Percentiles rank a stretch among this genome's conserved stretches.
These are phyloP conservation scores for Rhaphigaster nebulosa DNA, from an alignment of 2,888 invertebrate genomes.

Conservation along the genomic window DNA sequence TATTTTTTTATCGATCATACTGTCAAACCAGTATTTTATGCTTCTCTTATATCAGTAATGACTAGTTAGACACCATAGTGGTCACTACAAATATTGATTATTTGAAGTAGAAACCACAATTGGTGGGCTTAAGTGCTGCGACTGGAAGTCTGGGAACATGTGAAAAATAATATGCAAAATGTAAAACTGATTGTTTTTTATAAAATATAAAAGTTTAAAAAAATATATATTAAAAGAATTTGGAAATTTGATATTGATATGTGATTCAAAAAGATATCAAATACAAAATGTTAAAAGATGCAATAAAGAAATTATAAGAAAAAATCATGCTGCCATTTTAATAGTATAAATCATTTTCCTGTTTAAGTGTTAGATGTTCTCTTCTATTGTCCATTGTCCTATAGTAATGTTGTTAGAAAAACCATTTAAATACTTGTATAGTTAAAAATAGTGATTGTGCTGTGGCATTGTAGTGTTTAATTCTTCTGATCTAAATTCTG, in stretches of 20 bases:
- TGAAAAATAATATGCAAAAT: neutral
- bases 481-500: neutral
- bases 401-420: constrained; percentile 40
- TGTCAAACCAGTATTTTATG: neutral
- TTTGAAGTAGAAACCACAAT: constrained; percentile 27
- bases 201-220: neutral
- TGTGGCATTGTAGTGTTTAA: neutral
- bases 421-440: constrained; percentile 21
- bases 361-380: constrained; percentile 38
- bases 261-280: neutral
- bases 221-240: neutral
- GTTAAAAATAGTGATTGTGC: constrained; percentile 37
- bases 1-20: constrained; percentile 26
- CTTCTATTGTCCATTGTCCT: constrained; percentile 11
- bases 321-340: constrained; percentile 41
- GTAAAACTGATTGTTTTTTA: neutral
- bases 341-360: constrained; percentile 17
- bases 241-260: neutral
- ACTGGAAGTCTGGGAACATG: constrained; percentile 50
- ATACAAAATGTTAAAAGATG: constrained; percentile 24
- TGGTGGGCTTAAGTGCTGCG: neutral
- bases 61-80: constrained; percentile 30
- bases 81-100: constrained; percentile 33
- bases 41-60: constrained; percentile 20
- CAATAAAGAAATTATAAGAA: neutral